Evolutionary conservation across 2,888 invertebrate genomes (phyloP), one percentile per base, ranked within the genome.

Genomic region (Heteromurus nitidus): DNA sequence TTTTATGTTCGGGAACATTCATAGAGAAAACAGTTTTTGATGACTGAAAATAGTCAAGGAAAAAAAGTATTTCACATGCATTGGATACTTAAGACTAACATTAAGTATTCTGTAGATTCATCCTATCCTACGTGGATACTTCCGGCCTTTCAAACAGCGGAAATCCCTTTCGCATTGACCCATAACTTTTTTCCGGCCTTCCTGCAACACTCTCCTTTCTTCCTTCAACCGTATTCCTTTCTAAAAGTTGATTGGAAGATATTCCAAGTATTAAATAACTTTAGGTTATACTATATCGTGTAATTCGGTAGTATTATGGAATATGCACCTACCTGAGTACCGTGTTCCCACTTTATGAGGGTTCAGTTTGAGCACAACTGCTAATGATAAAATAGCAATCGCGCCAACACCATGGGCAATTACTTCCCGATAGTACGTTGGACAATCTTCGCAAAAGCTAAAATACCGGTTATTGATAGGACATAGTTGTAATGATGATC

Each of bases 351-450:
- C 70, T 53, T 58, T 80, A 24, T 53, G 47, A 18, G 72, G 76
- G 20, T 80, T 76, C 1, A 83, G 68, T 20, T 69, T 72, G 55
- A 83, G 72, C 20, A 83, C 73, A 3, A 83, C 60, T 0, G 76
- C 83, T 16, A 83, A 31, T 0, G 83, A 83, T 13, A 80, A 22
- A 24, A 83, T 72, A 2, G 83, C 75, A n/a, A 83, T 65, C 1
- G 77, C 69, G 64, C 83, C 55, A 24, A 83, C 73, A 0, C 83
- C 83, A 30, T 83, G 77, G 9, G 83, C 72, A 11, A 83, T 72
- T 3, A 83, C 70, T 22, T 80, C 76, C 62, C 69, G 55, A 30
- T 83, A 83, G 50, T 80, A 83, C 0, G 76, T 81, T 2, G 80
- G 79, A 22, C 80, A 83, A 28, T 72, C 31, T 55, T 68, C 60